phyloP scores from a whole-genome alignment of 2,113 vertebrate species.

The Eclectus roratus region DNA sequence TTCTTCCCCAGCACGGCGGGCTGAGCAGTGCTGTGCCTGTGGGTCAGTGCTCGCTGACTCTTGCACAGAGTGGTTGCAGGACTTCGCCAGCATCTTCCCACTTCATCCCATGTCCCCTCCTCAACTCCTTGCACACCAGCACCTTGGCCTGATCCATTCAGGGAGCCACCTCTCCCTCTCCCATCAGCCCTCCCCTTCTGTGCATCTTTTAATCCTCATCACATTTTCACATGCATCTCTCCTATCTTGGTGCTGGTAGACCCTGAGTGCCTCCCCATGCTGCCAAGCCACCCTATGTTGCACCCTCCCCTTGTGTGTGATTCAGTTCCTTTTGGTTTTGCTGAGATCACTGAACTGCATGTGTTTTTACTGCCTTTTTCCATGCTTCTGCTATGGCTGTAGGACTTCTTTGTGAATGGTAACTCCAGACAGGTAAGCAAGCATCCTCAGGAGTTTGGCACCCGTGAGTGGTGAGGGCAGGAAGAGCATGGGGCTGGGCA shows the following conservation, averaged over 20 bases:
- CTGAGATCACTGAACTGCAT: conserved; percentile 87
- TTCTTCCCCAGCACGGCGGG: background rate
- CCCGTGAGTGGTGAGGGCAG: background rate
- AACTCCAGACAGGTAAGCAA: conserved; percentile 97
- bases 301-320: conserved; percentile 31
- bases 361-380: conserved; percentile 88
- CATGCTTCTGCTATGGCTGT: conserved; percentile 94
- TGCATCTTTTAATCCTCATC: background rate
- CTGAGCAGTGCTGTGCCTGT: background rate
- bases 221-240: background rate
- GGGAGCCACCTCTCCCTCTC: background rate
- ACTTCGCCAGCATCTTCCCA: background rate
- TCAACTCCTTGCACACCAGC: background rate
- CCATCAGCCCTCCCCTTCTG: background rate
- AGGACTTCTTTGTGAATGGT: conserved; percentile 99
- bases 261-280: background rate
- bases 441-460: background rate
- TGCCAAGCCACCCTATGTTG: background rate
- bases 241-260: background rate
- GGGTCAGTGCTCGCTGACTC: background rate
- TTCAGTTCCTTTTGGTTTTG: conserved; percentile 61
- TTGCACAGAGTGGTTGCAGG: accelerated
- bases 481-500: background rate
- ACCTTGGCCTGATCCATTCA: background rate
- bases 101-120: background rate